Base-by-base conservation (phyloP, 2,797 vertebrate genomes). In the Silurus lanzhouensis region DNA sequence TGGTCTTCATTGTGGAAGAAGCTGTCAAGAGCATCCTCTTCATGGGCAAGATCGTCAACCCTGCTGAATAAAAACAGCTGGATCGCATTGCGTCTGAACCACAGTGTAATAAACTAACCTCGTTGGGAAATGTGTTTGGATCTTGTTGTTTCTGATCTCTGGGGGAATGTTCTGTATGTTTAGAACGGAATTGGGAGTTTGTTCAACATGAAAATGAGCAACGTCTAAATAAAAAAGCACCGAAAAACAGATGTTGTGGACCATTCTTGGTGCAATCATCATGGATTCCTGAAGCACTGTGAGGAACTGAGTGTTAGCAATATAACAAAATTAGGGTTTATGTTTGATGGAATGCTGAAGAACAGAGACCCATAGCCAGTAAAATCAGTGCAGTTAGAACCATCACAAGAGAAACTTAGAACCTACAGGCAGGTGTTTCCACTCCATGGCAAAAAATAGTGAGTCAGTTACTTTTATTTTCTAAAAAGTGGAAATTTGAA, bases 1-100 rank as follows among this genome's bases (percentile, higher is more conserved):
- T 98, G 71, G 91, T 96, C 79, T 93, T 96, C 89, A 97, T 98
- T 91, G 85, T 96, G 81, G 96, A 98, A 91, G 93, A 96, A 61
- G 5, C 44, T 6, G 2, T 27, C 14, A n/a, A 52, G 88, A 94
- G 91, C 91, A 92, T 96, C 71, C 89, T 96, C 84, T 96, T 96
- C 87, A 95, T 95, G 94, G 95, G 95, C 88, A 95, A 95, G 92
- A 93, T 96, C 75, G 91, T 48, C 83, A 81, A 96, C 89, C 95
- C 95, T 68, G 87, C 91, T 6, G 90, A 88, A 48, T 25, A 88
- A 46, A 19, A 10, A 79, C 55, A 83, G 25, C 22, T 2, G 5
- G 48, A 10, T 52, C 15, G 38, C 55, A n/a, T 15, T 74, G 38
- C 1, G 8, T 10, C 38, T 71, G 20, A 44, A 14, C 31, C 70